Base-by-base conservation (phyloP, 2,797 vertebrate genomes). In the Lepidocolaptes lacrymiger region DNA sequence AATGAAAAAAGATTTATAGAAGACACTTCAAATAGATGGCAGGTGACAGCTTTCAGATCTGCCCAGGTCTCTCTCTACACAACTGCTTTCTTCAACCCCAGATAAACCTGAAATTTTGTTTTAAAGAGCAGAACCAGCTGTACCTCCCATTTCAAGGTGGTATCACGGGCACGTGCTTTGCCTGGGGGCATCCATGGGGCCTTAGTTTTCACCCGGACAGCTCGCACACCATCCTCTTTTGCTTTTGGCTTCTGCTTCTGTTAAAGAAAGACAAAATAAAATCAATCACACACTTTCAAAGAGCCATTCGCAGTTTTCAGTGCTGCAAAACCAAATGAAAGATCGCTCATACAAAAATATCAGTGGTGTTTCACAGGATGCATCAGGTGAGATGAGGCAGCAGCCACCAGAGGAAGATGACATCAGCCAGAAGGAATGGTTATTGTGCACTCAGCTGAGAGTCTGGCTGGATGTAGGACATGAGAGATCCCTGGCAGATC, bases 151-250 rank as follows among this genome's bases (percentile, higher is more conserved):
- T 98, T 99, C 97, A 96, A 98, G 39, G 96, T 95, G 63, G 98
- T 68, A 9, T 98, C 98, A 76, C 97, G 97, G 54, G 95, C 32
- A 46, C 98, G 97, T 78, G 97, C 93, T 95, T 98, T 99, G 95
- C 99, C 99, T 44, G 99, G 98, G n/a, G 99, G 99, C 46, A 99
- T 97, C 99, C 99, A 99, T 77, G 99, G 98, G 85, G 98, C 97
- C 88, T 98, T 98, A 15, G 98, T 98, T 98, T 98, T 99, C 79
- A 98, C 98, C 77, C 97, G 98, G 76, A 98, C 98, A 26, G 97
- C 97, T 69, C 98, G 97, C 89, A 97, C 95, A 8, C 94, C 96
- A 54, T 98, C 97, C n/a, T 94, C 94, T 95, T 98, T 98, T 78
- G 94, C 93, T 95, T 97, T 98, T 66, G 97, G 97, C 79, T 98